Evolutionary conservation across 2,888 invertebrate species (phyloP), one percentile per base, ranked within the genome.

Genomic region (Platycheirus rosarum): DNA sequence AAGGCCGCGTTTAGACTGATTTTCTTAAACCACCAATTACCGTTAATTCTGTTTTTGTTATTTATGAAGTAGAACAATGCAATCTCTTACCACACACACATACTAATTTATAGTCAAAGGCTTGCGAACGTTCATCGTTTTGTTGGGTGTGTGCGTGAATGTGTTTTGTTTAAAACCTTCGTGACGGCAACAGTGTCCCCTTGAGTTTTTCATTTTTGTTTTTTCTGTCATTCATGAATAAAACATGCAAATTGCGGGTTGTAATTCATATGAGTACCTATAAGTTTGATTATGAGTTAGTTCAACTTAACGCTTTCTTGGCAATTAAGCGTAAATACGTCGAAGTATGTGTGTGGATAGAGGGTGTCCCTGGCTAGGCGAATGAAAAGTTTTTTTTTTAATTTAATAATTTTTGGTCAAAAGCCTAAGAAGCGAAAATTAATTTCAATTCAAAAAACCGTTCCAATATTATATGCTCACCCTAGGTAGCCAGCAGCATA

Each of bases 221-320:
- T 23, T 11, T 16, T 57, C 49, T 66, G 53, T 65, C 70, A 75
- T 75, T 70, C 53, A 76, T 80, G 65, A 75, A 74, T 80, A 70
- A 70, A 71, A 76, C 71, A 80, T 80, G 76, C 70, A 71, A 80
- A 80, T 80, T 70, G 57, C 40, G 23, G 57, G 51, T 60, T 51
- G 29, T 71, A 71, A 65, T 53, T 80, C 51, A 71, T 78, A 51
- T 51, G 65, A 9, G 2, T 55, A 13, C 13, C 63, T 76, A n/a
- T n/a, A 70, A 65, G 70, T 71, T 70, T 40, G 65, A 60, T 75
- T 53, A 55, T 53, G 44, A 75, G 44, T 37, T 29, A 60, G 44
- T 42, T 16, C 2, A 60, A 16, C 60, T 80, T 70, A 76, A 80
- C 75, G 68, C 74, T 62, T 65, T 75, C 57, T 44, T 60, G 32